Base-by-base conservation (phyloP, 2,113 vertebrate genomes). In the Diphyllodes magnificus region DNA sequence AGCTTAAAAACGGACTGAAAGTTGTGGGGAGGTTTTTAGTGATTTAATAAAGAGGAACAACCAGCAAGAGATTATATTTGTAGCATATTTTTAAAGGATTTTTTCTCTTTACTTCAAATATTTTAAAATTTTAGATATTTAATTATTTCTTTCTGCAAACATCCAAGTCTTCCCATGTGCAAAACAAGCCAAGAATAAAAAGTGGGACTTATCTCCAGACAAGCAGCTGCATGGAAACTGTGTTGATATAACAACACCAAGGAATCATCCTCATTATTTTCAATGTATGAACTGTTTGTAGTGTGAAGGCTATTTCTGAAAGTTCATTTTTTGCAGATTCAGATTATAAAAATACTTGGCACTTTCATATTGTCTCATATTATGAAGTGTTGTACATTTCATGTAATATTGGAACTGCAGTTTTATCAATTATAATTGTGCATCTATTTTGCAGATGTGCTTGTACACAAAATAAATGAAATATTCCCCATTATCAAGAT, bases 401-500 rank as follows among this genome's bases (percentile, higher is more conserved):
- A 60, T 27, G 11, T 30, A 44, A 60, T 27, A 63, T 15, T 79
- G 73, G 51, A 81, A 69, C 15, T 44, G 64, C 4, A 47, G 27
- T 39, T 86, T 78, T 77, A 91, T 42, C 64, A 66, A 11, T 72
- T 56, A 35, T 39, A 88, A 85, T 45, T 86, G 35, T 42, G 57
- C 47, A 53, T 66, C 72, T 80, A 31, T 80, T 95, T 82, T 92
- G 61, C 80, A 88, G 49, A 95, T 94, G 80, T 93, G 92, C 94
- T 92, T 96, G 97, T 91, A 90, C 84, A 96, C 82, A 96, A 96
- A 96, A 86, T 88, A 97, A 97, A 92, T 90, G 49, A 86, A 92
- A 88, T 94, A 92, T 93, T 96, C 66, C 81, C 81, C 56, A 94
- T 97, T 97, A 97, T 93, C 96, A 96, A 95, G 92, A 94, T 86